Conservation (phyloP, 2,888 invertebrate genomes). For the Formica aserva region DNA sequence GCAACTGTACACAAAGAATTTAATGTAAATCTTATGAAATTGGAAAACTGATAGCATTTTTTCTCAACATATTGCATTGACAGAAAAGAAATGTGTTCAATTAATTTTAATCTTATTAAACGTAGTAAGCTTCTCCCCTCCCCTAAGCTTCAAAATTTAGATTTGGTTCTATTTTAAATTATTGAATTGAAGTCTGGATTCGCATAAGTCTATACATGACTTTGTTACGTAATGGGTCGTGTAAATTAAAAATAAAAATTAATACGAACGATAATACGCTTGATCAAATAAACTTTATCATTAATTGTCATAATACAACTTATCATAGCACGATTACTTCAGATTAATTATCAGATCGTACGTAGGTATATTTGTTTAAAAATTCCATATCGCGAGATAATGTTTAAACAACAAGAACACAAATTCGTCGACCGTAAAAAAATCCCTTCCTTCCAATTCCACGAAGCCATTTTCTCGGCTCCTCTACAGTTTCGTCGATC, state of each 20-base stretch:
- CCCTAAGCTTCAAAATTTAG: not conserved
- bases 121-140: not conserved
- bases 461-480: slow-evolving; percentile 14
- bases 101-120: not conserved
- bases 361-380: not conserved
- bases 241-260: not conserved
- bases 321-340: not conserved
- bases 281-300: not conserved
- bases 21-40: not conserved
- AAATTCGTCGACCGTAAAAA: slow-evolving; percentile 20
- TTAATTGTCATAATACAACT: no score
- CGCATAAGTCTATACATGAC: not conserved
- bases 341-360: not conserved
- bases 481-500: slow-evolving; percentile 36
- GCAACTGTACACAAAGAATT: not conserved
- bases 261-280: not conserved
- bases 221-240: not conserved
- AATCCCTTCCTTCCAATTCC: slow-evolving; percentile 2
- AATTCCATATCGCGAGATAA: not conserved
- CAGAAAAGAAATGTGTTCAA: not conserved
- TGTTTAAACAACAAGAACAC: slow-evolving; percentile 2
- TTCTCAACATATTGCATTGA: not conserved
- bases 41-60: not conserved
- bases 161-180: not conserved
- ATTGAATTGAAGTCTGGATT: not conserved